Evolutionary conservation across 1,140 invertebrate genomes (phyloP), one percentile per base, ranked within the genome.

Genomic region (Ylistrum balloti): DNA sequence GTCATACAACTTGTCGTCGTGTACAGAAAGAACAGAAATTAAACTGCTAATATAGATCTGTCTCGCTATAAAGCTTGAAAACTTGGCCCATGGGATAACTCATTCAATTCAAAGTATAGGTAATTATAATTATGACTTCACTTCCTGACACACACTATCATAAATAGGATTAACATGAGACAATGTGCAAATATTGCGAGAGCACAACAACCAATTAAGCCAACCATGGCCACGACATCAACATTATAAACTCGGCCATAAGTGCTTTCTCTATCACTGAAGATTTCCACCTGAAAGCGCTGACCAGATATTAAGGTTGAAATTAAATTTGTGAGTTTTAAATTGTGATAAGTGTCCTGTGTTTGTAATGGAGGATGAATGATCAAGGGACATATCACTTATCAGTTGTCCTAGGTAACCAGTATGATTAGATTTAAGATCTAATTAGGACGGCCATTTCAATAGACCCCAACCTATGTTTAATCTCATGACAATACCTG

Each of bases 131-230:
- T 87, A 87, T 20, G 22, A 87, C 33, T 38, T 87, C 35, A 87
- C 20, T 38, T 87, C 35, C 86, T n/a, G 35, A 38, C 35, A 87
- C 20, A 87, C 86, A 87, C 35, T 87, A 87, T 87, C 86, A 87
- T 38, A 87, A 87, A 87, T 87, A 87, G 86, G 86, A 87, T 87
- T 87, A 87, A 28, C 33, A 87, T 20, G 35, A 87, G 86, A 87
- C 86, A 87, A 87, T 87, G 35, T 87, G 35, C 86, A 87, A 87
- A 87, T 38, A 87, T 87, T 87, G 35, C 28, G 33, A n/a, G 33
- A 33, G 17, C 86, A 87, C 86, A 87, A 87, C 86, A 87, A 87
- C 86, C 86, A 87, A 87, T 87, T 87, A 87, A 87, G 35, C 9
- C 86, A 11, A 87, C 17, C 33, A 0, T 35, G 22, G 86, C n/a